Evolutionary conservation across 2,888 invertebrate species (phyloP), one percentile per base, ranked within the genome.

Genomic region (Pristionchus mayeri): DNA sequence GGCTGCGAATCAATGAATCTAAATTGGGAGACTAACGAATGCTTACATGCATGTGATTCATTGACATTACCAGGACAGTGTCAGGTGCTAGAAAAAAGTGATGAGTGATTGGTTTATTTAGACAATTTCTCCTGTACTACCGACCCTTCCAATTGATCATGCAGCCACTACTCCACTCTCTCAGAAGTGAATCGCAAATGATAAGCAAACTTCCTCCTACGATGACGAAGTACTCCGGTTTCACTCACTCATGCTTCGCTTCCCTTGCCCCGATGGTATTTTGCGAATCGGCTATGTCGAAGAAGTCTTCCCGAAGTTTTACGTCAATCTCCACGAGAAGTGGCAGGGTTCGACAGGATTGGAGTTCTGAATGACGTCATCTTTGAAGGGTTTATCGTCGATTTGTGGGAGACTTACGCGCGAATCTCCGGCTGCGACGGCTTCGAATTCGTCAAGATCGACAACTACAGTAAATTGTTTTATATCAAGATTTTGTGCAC

Each of bases 241-340:
- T n/a, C n/a, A n/a, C n/a, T n/a, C n/a, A n/a, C n/a, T n/a, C 63
- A 63, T 37, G 63, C 63, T 34, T 37, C 63, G 34, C 21, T 63
- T 63, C 63, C 34, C 63, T 34, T 63, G 63, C 34, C 63, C 30
- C 3, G 63, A 63, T 21, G 21, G 6, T 34, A 21, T 34, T 34
- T 30, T 63, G 18, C 63, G 34, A 0, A 63, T 63, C n/a, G 63
- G 63, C 18, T 63, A 63, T 16, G 63, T 63, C 4, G 63, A 63
- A 21, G 21, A 13, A 4, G 63, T 63, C 3, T 63, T 63, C 63
- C 63, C 63, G 0, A 63, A 63, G 21, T 63, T 63, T 21, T 63
- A 63, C 34, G 21, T 63, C 34, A 63, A 63, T 34, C 34, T 21
- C 21, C 63, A 63, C 34, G 16, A 63, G 34, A 34, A 63, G 63